phyloP scores from a whole-genome alignment of 2,888 invertebrate species.

The Biston betularia region DNA sequence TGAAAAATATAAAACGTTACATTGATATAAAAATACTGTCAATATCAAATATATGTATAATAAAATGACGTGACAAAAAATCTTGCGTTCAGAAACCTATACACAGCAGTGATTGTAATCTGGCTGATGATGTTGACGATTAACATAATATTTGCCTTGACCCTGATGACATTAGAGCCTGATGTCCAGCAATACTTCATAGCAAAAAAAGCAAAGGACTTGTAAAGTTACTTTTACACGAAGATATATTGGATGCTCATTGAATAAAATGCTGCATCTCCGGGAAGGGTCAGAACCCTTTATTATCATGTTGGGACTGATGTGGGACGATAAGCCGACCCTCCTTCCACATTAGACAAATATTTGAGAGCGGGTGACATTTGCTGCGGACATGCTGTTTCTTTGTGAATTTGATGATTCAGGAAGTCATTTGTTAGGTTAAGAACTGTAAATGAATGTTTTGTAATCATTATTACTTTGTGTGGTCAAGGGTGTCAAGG shows the following conservation, averaged over 20 bases:
- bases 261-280: constrained; percentile 69
- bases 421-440: constrained; percentile 27
- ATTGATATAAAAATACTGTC: too few relatives aligned
- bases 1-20: too few relatives aligned
- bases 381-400: constrained; percentile 43
- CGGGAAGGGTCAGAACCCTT: constrained; percentile 59
- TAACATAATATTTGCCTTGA: not conserved
- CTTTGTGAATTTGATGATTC: constrained; percentile 41
- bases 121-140: not conserved
- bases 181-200: constrained; percentile 25
- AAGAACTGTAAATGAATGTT: constrained; percentile 6
- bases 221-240: constrained; percentile 41
- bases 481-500: not conserved
- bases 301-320: constrained; percentile 70
- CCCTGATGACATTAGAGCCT: not conserved
- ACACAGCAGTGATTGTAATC: not conserved
- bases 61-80: not conserved
- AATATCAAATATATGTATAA: not conserved
- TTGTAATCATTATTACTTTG: not conserved
- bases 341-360: constrained; percentile 58
- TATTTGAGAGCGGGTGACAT: constrained; percentile 50
- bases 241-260: constrained; percentile 69
- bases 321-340: constrained; percentile 57
- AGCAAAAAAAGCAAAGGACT: constrained; percentile 37
- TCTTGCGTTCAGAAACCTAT: too few relatives aligned